Evolutionary conservation across 2,113 vertebrate genomes (phyloP), one percentile per base, ranked within the genome.

Genomic region (Typhlomys cinereus): DNA sequence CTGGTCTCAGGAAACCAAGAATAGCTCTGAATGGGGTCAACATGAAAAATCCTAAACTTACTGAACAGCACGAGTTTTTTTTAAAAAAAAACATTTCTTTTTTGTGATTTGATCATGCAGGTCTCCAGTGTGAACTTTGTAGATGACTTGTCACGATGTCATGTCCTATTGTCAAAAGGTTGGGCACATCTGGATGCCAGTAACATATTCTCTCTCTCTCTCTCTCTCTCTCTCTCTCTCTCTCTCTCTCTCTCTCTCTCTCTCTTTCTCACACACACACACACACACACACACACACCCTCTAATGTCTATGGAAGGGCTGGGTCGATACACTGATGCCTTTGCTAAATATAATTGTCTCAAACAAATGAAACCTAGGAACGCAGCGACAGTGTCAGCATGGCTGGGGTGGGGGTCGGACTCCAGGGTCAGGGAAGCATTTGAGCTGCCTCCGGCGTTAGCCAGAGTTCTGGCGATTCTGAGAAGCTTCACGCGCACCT

Each of bases 391-490:
- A 90, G 52, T 62, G 85, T 83, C 81, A 89, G 17, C 25, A 76
- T 20, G 25, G 80, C 21, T 94, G 64, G 62, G 62, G 27, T n/a
- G 36, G 41, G 34, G 41, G 23, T 27, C 20, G 21, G 23, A 20
- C 41, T 64, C 29, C 4, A 7, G 20, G 29, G 39, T 17, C 29
- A 10, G 67, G 48, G 50, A 89, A 81, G 52, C 14, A 36, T 50
- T 13, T 95, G 2, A 1, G 20, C 48, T 50, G 73, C 41, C 86
- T 92, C 74, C 75, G 67, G 89, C 95, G 71, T 94, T 82, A 96
- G 82, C 94, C 95, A 75, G 89, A 85, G 94, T 88, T 74, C 84
- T 97, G 85, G 90, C 62, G n/a, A 64, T 92, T 92, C n/a, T 92
- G 94, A 97, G 41, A 85, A 89, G 70, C 36, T 81, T 84, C 64